A percentile compares a stretch with the other conserved stretches of the same genome.
phyloP scores from a whole-genome alignment of 2,113 vertebrate genomes.

The Gila orcuttii region DNA sequence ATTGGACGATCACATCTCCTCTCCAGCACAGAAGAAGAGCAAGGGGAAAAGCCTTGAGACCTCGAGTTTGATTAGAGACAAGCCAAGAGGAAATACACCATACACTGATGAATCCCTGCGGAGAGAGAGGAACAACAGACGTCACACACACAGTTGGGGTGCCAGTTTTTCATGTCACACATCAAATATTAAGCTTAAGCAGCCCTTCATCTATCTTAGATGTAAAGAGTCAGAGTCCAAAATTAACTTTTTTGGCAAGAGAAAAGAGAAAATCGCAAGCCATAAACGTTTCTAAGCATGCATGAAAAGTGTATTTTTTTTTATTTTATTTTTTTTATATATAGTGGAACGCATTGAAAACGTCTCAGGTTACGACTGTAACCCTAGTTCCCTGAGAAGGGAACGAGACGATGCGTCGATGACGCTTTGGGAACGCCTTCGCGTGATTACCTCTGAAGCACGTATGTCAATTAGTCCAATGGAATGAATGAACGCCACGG shows the following conservation, averaged over 20 bases:
- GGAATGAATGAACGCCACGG: too few species aligned
- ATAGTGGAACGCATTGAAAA: background rate
- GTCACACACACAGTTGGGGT: background rate
- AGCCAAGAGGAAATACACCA: slow-evolving; percentile 12
- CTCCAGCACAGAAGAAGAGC: slow-evolving; percentile 12
- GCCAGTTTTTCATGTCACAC: background rate
- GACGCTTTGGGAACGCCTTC: too few species aligned
- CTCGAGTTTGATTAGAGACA: slow-evolving; percentile 6
- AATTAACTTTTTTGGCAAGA: background rate
- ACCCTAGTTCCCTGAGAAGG: too few species aligned
- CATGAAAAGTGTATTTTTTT: background rate
- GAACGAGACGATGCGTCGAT: too few species aligned
- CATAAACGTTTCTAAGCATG: background rate
- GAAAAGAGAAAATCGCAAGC: background rate
- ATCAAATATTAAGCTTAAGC: slow-evolving; percentile 11
- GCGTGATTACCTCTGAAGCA: too few species aligned
- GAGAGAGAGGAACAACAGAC: slow-evolving; percentile 18
- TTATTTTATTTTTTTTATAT: background rate
- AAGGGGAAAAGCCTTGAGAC: slow-evolving; percentile 4
- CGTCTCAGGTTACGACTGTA: too few species aligned
- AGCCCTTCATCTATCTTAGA: background rate
- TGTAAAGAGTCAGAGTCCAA: background rate
- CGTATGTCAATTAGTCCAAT: too few species aligned
- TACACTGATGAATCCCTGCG: slow-evolving; percentile 66
- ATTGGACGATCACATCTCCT: background rate